phyloP scores from a whole-genome alignment of 2,113 vertebrate genomes.

The Petaurus breviceps region DNA sequence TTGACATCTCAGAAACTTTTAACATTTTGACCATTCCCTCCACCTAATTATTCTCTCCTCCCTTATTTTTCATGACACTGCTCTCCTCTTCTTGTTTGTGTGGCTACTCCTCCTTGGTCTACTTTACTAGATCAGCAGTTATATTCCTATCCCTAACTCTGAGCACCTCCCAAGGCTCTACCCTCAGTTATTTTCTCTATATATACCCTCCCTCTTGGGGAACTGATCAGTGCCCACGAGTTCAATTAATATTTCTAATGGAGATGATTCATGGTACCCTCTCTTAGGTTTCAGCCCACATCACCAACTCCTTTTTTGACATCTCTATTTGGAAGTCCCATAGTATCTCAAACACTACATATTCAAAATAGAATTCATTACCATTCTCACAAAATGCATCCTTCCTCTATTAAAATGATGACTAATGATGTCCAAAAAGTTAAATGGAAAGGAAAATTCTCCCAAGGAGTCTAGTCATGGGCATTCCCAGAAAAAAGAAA shows the following conservation, averaged over 20 bases:
- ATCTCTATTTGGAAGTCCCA: neutral
- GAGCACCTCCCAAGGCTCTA: neutral
- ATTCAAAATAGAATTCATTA: neutral
- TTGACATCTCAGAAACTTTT: too few relatives aligned
- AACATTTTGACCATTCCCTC: too few relatives aligned
- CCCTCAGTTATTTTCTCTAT: neutral
- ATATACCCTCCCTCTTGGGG: neutral
- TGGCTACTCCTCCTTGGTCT: too few relatives aligned
- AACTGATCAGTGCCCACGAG: neutral
- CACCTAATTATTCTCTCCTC: too few relatives aligned
- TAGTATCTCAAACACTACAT: neutral
- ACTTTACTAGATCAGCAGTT: neutral
- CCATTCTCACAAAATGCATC: neutral
- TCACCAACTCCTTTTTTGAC: neutral
- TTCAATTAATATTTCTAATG: neutral
- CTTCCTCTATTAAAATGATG: neutral
- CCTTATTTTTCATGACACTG: too few relatives aligned
- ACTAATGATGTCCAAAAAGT: neutral
- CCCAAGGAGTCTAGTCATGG: neutral
- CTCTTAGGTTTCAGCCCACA: neutral
- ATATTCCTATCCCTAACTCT: neutral
- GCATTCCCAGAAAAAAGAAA: neutral
- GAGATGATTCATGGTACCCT: neutral
- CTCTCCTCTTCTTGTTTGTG: too few relatives aligned
- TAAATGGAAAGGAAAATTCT: neutral